A percentile compares a stretch with the other conserved stretches of the same genome.
Conservation (phyloP, 2,113 vertebrate genomes). For the Edolisoma coerulescens region DNA sequence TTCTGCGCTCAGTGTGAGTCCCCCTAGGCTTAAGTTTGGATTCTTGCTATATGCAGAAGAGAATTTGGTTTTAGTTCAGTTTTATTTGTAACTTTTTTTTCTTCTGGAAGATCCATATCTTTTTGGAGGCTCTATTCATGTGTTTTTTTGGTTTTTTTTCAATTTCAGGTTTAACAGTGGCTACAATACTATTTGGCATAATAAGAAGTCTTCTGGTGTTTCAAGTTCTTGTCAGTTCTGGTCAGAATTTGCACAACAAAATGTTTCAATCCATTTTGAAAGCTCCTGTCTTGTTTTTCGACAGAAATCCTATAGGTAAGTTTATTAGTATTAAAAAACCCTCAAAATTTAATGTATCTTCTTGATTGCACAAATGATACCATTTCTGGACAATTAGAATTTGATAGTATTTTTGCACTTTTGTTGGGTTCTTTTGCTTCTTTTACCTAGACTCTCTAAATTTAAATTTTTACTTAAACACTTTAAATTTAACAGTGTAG, state of each 20-base stretch:
- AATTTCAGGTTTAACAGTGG: constrained; percentile 80
- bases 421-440: rapidly evolving
- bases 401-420: neutral
- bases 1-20: neutral
- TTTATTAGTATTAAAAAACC: neutral
- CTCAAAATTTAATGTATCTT: neutral
- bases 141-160: neutral
- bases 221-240: constrained; percentile 79
- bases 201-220: constrained; percentile 80
- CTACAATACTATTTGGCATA: constrained; percentile 82
- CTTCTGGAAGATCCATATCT: neutral
- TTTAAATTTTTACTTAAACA: neutral
- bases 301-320: constrained; percentile 93
- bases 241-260: constrained; percentile 84
- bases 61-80: neutral
- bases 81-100: neutral
- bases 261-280: constrained; percentile 89
- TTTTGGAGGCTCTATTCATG: neutral
- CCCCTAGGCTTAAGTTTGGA: neutral
- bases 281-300: constrained; percentile 89
- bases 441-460: neutral
- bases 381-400: neutral
- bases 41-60: neutral
- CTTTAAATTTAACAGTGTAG: neutral
- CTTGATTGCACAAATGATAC: neutral